Evolutionary conservation across 2,888 invertebrate genomes (phyloP), one percentile per base, ranked within the genome.

Genomic region (Mamestra brassicae): DNA sequence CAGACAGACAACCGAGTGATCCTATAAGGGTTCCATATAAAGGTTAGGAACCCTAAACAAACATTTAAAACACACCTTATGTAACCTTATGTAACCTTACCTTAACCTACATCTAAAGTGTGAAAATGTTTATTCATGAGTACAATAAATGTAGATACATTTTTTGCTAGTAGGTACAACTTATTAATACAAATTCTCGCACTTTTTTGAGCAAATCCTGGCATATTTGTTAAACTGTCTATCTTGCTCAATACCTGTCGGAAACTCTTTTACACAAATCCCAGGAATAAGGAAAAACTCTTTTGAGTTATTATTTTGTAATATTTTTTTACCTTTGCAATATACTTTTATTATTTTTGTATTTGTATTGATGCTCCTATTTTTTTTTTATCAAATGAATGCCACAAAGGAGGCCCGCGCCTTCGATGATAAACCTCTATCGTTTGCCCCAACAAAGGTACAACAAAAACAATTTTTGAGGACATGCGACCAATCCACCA

Each of bases 201-300:
- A 67, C 61, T 57, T 63, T 68, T 52, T 15, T 4, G 15, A 66
- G 52, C 2, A 70, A 81, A 81, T 71, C 61, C 50, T 38, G 38
- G 6, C n/a, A 62, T 62, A 71, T 76, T 60, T 71, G 61, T n/a
- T 17, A 62, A 73, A 73, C 80, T 73, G 73, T 80, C 47, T 74
- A 63, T 83, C 73, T 80, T 69, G 60, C 71, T 77, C 70, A 83
- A 76, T 54, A 67, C n/a, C 42, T 70, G 77, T 52, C 55, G 7
- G 8, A 71, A 58, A 13, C 38, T 69, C 7, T 71, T 63, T 66
- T 66, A 47, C 38, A 50, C 26, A 71, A 76, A 81, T 62, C 8
- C 17, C 15, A 17, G 36, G 38, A 17, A 57, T 47, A 62, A 58
- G 54, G 65, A 57, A 60, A 61, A 68, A 50, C 7, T 17, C n/a